A percentile compares a stretch with the other conserved stretches of the same genome.
phyloP scores from a whole-genome alignment of 2,797 vertebrate species.

The Oreonectes daqikongensis region DNA sequence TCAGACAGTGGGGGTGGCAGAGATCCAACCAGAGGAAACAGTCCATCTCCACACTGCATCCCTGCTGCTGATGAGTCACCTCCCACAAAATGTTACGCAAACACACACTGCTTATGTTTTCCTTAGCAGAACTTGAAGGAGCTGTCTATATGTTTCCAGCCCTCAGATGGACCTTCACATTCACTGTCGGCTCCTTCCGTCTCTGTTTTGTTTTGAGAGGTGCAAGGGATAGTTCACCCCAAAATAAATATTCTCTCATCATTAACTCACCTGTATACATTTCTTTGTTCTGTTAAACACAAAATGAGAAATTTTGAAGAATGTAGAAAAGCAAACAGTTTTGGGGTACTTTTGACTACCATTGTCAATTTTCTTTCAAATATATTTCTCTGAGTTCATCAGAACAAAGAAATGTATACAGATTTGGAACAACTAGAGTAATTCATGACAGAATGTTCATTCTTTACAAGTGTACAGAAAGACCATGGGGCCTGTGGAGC shows the following conservation, averaged over 20 bases:
- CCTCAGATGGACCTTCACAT: background rate
- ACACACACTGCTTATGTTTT: constrained; percentile 10
- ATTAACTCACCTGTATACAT: too few species aligned
- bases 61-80: constrained; percentile 3
- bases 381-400: too few species aligned
- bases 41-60: constrained; percentile 7
- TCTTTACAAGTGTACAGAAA: background rate
- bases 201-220: constrained; percentile 7
- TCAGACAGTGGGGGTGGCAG: constrained; percentile 35
- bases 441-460: too few species aligned
- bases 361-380: too few species aligned
- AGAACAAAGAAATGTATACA: too few species aligned
- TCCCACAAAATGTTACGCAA: constrained; percentile 29
- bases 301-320: too few species aligned
- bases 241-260: too few species aligned
- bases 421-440: too few species aligned
- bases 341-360: too few species aligned
- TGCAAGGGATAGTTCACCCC: too few species aligned
- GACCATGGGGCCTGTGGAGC: background rate
- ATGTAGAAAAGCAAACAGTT: too few species aligned
- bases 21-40: constrained; percentile 26
- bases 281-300: too few species aligned
- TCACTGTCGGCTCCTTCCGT: background rate
- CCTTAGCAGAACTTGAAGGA: background rate
- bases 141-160: constrained; percentile 12